Evolutionary conservation across 1,140 invertebrate genomes (phyloP).

Genomic region (Drosophila ercepeae): DNA sequence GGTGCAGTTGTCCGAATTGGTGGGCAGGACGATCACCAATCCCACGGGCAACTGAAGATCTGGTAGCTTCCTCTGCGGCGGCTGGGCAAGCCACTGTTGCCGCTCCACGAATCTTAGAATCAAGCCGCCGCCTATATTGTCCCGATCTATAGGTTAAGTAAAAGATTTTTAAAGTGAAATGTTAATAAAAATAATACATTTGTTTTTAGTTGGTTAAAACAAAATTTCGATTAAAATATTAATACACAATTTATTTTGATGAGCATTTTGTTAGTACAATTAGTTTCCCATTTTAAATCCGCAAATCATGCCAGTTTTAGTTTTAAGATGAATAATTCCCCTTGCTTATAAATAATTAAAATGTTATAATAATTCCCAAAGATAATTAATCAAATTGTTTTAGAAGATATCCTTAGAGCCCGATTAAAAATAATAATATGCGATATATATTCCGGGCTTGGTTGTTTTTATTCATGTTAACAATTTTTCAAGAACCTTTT

Average conservation of each 20-base stretch:
- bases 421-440: background rate
- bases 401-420: too few species aligned
- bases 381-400: background rate
- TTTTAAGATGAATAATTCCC: background rate
- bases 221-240: background rate
- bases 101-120: conserved; percentile 82
- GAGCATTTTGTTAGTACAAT: conserved; percentile 7
- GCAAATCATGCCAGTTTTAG: too few species aligned
- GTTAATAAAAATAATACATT: background rate
- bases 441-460: background rate
- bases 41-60: conserved; percentile 84
- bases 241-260: background rate
- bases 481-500: background rate
- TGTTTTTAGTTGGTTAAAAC: background rate
- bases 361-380: background rate
- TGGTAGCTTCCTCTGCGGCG: conserved; percentile 82
- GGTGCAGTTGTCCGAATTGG: conserved; percentile 84
- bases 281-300: background rate
- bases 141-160: conserved; percentile 39
- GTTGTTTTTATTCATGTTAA: background rate
- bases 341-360: too few species aligned
- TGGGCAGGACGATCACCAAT: conserved; percentile 85
- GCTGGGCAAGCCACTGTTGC: conserved; percentile 87
- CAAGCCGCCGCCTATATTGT: conserved; percentile 65
- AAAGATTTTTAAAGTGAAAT: background rate